Evolutionary conservation across 23 tunicate species (phyloP).

Genomic region (Pegea sp.): DNA sequence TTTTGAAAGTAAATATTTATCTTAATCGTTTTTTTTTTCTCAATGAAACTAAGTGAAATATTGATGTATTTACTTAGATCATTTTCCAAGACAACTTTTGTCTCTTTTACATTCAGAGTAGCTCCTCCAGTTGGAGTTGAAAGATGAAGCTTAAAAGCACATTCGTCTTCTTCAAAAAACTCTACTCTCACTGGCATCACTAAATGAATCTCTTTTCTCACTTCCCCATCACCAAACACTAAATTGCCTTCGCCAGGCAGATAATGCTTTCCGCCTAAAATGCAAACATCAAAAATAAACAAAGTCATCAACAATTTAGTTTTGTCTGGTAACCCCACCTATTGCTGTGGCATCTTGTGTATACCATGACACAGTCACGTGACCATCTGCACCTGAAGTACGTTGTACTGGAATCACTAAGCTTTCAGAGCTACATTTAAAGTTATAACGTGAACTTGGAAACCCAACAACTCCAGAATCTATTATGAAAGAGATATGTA

Average conservation of each 20-base stretch:
- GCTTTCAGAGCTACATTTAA: conserved; percentile 36
- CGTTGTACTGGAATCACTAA: conserved; percentile 74
- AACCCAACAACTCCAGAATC: conserved; percentile 91
- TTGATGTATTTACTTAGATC: conserved; percentile 46
- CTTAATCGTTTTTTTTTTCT: not conserved
- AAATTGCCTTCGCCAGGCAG: conserved; percentile 82
- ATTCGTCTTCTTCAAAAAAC: conserved; percentile 60
- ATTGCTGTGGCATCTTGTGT: conserved; percentile 68
- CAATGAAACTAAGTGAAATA: not conserved
- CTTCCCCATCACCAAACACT: conserved; percentile 76
- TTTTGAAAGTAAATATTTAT: not conserved
- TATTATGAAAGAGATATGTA: not conserved
- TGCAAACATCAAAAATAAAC: not conserved
- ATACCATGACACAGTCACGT: conserved; percentile 76
- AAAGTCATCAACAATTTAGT: not conserved
- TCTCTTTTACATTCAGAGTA: conserved; percentile 23
- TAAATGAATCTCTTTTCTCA: conserved; percentile 25
- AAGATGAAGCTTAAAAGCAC: conserved; percentile 33
- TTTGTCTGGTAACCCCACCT: conserved; percentile 18
- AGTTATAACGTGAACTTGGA: conserved; percentile 52
- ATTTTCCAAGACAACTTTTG: conserved; percentile 37
- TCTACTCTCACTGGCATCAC: conserved; percentile 67
- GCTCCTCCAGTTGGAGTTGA: conserved; percentile 90
- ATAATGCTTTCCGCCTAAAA: conserved; percentile 63
- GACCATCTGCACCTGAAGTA: conserved; percentile 92